Conservation (phyloP, 1,140 invertebrate genomes). For the Drosophila grimshawi region DNA sequence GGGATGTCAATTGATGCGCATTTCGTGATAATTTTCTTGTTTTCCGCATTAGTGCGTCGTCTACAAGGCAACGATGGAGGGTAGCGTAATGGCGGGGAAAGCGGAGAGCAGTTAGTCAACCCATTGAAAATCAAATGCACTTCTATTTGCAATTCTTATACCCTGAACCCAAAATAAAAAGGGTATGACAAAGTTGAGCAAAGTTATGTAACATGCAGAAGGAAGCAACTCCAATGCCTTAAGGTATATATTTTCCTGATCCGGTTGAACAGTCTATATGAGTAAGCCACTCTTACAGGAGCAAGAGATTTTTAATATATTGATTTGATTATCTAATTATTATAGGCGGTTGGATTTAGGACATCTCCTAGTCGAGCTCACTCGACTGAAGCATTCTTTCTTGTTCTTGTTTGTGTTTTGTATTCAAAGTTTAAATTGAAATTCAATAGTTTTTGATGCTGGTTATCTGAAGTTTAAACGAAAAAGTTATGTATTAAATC, state of each 20-base stretch:
- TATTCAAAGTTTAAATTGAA: slow-evolving; percentile 53
- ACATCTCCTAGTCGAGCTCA: too few relatives aligned
- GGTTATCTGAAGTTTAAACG: slow-evolving; percentile 14
- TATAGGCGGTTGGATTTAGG: too few relatives aligned
- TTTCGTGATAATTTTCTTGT: slow-evolving; percentile 60
- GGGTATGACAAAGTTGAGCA: neutral
- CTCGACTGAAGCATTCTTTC: neutral
- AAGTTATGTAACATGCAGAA: too few relatives aligned
- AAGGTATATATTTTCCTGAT: too few relatives aligned
- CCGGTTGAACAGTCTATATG: too few relatives aligned
- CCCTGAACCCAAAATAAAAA: neutral
- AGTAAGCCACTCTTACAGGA: too few relatives aligned
- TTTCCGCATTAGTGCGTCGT: slow-evolving; percentile 52
- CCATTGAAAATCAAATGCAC: slow-evolving; percentile 36
- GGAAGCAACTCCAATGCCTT: too few relatives aligned
- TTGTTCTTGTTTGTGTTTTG: slow-evolving; percentile 26
- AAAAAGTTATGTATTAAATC: too few relatives aligned
- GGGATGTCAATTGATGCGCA: slow-evolving; percentile 50
- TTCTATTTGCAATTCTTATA: slow-evolving; percentile 12
- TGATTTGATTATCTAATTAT: too few relatives aligned
- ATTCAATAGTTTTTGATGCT: slow-evolving; percentile 37
- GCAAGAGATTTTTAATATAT: too few relatives aligned
- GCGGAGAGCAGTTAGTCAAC: neutral
- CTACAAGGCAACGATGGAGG: neutral
- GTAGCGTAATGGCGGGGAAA: neutral